Conservation (phyloP, 2,113 vertebrate species). For the Polypterus senegalus region DNA sequence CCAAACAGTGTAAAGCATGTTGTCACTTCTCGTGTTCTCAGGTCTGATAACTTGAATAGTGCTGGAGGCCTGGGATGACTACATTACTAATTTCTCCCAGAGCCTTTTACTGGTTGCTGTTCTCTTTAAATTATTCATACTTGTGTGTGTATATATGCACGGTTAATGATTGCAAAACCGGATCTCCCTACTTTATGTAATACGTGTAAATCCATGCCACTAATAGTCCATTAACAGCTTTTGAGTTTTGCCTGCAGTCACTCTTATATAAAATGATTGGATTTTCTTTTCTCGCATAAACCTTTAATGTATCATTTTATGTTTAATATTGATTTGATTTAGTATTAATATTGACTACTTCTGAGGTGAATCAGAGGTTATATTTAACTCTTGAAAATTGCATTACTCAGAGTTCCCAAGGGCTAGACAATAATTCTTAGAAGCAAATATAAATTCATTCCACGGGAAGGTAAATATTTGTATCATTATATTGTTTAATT, state of each 20-base stretch:
- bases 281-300: neutral
- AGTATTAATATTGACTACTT: conserved; percentile 3
- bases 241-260: conserved; percentile 1
- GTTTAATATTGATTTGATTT: conserved; percentile 6
- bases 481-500: conserved; percentile 6
- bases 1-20: too few relatives aligned
- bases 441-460: conserved; percentile 5
- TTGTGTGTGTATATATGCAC: too few relatives aligned
- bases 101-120: too few relatives aligned
- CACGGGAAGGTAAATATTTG: conserved; percentile 6
- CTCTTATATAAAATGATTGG: neutral
- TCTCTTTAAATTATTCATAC: too few relatives aligned
- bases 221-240: neutral
- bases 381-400: conserved; percentile 4
- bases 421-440: neutral
- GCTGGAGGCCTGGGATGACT: too few relatives aligned
- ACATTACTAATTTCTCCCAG: too few relatives aligned
- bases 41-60: too few relatives aligned
- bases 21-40: too few relatives aligned
- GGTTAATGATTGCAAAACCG: too few relatives aligned
- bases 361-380: conserved; percentile 4
- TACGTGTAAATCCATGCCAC: neutral
- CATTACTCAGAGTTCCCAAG: conserved; percentile 2
- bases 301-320: conserved; percentile 7
- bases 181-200: neutral